Base-by-base conservation (phyloP, 2,888 invertebrate genomes). In the Conus canariensis region DNA sequence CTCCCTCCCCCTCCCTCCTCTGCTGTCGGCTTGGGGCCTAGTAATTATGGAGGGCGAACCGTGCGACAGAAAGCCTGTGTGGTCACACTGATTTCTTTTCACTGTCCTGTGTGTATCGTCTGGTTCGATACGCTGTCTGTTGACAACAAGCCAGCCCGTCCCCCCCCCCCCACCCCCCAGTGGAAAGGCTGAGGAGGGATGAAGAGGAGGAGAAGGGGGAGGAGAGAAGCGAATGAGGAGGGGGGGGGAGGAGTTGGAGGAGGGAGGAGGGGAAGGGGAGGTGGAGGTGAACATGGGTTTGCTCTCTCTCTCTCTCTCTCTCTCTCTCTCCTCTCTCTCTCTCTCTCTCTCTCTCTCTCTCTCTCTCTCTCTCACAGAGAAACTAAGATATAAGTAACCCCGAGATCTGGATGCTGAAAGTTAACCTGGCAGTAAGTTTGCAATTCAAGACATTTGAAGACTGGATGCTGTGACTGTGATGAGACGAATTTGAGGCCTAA, bases 11-110 rank as follows among this genome's bases (percentile, higher is more conserved):
- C 19, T 22, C 14, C 14, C 16, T 22, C 1, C 70, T 22, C 70
- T 22, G 19, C 70, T 22, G 0, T 16, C 22, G 59, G 70, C 85
- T n/a, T 25, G 70, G 85, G 85, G 56, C 45, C 74, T 67, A 85
- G 30, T 85, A 85, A 89, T 89, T 85, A 89, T 85, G 89, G 77
- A 85, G 9, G 45, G 67, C 30, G 45, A 60, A 45, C 12, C 22
- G 25, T 9, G 30, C 45, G 85, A 56, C 89, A 88, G 30, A 88
- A 82, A 82, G 30, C 85, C 89, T 14, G 25, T 83, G 64, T 89
- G 89, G 85, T 70, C 88, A 88, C 88, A 77, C 67, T 64, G 88
- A 70, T 87, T 67, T 70, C 87, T 70, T 70, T 87, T 87, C 67
- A 70, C 45, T n/a, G 45, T 64, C 19, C 25, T 87, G 22, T 70